phyloP scores from a whole-genome alignment of 30 jellyfish, hydroid and myxozoan species.

The Mastigias papua region DNA sequence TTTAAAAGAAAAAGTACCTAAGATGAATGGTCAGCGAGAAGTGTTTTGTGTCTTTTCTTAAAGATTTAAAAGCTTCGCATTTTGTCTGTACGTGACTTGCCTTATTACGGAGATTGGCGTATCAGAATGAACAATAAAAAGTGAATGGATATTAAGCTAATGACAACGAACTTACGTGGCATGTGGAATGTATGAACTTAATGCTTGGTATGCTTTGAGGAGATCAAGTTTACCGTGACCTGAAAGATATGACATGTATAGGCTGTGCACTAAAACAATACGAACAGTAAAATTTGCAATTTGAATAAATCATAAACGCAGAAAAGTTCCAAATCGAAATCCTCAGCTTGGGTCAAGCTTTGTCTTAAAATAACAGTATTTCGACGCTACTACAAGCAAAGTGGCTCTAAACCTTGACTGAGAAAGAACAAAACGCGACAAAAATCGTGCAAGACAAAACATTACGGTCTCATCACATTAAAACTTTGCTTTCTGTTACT shows the following conservation, averaged over 20 bases:
- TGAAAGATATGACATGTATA: background rate
- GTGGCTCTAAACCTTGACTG: too few species aligned
- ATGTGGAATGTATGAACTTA: constrained; percentile 88
- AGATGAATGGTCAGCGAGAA: too few species aligned
- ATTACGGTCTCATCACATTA: too few species aligned
- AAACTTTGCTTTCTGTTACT: too few species aligned
- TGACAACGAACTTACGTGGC: constrained; percentile 72
- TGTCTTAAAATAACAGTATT: background rate
- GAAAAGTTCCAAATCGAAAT: too few species aligned
- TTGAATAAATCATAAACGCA: background rate
- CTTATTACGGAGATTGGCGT: too few species aligned
- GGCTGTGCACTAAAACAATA: background rate
- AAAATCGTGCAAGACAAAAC: too few species aligned
- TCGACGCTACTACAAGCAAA: background rate
- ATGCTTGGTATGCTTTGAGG: constrained; percentile 77
- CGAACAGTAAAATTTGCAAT: background rate
- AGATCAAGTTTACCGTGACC: constrained; percentile 95
- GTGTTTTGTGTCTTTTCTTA: too few species aligned
- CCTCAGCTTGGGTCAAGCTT: background rate
- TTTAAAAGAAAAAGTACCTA: too few species aligned
- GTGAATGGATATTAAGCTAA: background rate
- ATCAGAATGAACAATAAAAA: background rate
- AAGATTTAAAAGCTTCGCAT: too few species aligned
- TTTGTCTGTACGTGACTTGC: too few species aligned
- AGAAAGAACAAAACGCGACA: too few species aligned